Evolutionary conservation across 1,140 invertebrate species (phyloP).

Genomic region (Cyclina sinensis): DNA sequence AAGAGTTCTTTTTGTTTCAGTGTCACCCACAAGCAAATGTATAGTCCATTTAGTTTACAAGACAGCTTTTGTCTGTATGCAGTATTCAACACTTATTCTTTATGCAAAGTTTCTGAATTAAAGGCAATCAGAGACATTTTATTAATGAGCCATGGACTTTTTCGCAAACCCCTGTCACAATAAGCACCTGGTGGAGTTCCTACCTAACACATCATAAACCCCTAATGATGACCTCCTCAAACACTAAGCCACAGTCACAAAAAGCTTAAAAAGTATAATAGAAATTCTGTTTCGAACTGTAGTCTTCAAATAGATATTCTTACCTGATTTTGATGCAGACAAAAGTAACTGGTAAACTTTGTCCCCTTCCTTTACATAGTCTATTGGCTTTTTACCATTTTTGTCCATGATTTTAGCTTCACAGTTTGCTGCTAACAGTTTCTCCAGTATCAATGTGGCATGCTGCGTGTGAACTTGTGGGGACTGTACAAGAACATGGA

Average conservation of each 20-base stretch:
- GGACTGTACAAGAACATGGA: conserved; percentile 16
- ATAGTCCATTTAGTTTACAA: too few species aligned
- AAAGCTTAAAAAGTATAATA: not conserved
- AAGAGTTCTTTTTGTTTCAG: too few species aligned
- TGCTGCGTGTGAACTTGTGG: not conserved
- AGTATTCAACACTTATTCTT: too few species aligned
- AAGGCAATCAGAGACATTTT: too few species aligned
- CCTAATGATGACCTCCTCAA: too few species aligned
- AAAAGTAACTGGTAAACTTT: not conserved
- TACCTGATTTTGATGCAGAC: not conserved
- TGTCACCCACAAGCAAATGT: too few species aligned
- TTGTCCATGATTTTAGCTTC: conserved; percentile 18
- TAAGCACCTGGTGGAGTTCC: not conserved
- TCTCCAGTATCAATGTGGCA: not conserved
- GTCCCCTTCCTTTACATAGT: not conserved
- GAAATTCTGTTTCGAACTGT: not conserved
- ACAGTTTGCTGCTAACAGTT: not conserved
- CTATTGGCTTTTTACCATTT: conserved; percentile 14
- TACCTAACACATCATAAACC: too few species aligned
- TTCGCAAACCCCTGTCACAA: not conserved
- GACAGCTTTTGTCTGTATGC: too few species aligned
- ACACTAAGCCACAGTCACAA: not conserved
- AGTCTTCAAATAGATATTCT: not conserved
- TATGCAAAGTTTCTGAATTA: too few species aligned
- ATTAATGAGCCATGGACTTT: too few species aligned